Conservation (phyloP, 2,888 invertebrate species). For the Idaea dimidiata region DNA sequence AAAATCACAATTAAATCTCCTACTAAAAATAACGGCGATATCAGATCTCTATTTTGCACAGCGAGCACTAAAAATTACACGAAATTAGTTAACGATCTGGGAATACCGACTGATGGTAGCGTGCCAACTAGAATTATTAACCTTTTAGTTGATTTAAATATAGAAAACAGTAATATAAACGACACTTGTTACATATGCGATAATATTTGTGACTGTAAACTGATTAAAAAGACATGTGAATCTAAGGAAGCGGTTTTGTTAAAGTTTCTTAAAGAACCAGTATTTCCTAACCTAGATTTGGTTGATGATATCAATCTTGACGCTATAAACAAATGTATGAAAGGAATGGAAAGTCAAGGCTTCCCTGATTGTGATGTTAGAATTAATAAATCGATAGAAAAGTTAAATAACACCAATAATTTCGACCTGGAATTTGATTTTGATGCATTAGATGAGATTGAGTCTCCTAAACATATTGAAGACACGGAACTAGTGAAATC, state of each 20-base stretch:
- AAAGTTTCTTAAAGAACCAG: constrained; percentile 40
- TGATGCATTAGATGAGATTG: constrained; percentile 28
- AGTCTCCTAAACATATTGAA: constrained; percentile 21
- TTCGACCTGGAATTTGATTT: constrained; percentile 48
- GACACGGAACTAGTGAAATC: constrained; percentile 10
- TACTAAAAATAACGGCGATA: constrained; percentile 73
- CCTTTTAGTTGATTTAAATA: constrained; percentile 69
- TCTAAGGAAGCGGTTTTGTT: constrained; percentile 30
- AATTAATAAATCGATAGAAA: constrained; percentile 14
- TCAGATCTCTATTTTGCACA: constrained; percentile 77
- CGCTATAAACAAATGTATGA: constrained; percentile 41
- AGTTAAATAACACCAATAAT: constrained; percentile 29
- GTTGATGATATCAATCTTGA: constrained; percentile 56
- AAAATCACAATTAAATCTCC: constrained; percentile 52
- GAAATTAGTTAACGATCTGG: constrained; percentile 63
- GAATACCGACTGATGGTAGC: constrained; percentile 56
- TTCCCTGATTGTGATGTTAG: constrained; percentile 16
- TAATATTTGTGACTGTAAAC: constrained; percentile 62
- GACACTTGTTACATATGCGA: constrained; percentile 68
- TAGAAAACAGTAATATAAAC: constrained; percentile 50
- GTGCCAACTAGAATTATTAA: constrained; percentile 61
- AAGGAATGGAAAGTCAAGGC: constrained; percentile 27
- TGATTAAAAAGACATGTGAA: constrained; percentile 38
- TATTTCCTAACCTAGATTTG: constrained; percentile 56
- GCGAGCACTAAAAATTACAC: constrained; percentile 71